Conservation (phyloP, 2,113 vertebrate genomes). For the Trochalopteron elliotii region DNA sequence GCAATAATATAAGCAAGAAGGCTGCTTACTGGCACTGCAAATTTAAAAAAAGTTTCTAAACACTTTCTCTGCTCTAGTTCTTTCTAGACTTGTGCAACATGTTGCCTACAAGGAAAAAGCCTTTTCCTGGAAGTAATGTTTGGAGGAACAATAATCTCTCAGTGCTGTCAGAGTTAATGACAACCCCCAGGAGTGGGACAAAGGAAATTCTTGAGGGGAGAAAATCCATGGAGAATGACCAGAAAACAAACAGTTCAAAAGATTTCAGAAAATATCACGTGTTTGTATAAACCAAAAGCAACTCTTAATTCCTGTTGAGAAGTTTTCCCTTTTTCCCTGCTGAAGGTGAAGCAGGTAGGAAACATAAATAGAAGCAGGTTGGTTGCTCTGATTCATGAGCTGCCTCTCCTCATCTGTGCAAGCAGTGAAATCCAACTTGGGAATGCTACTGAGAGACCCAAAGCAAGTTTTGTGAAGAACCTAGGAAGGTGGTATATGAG, state of each 20-base stretch:
- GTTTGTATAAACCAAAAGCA: neutral
- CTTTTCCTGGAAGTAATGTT: neutral
- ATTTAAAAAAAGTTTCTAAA: neutral
- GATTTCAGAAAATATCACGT: neutral
- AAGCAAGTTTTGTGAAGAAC: neutral
- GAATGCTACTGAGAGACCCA: neutral
- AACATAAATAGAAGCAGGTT: neutral
- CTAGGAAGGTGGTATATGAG: neutral
- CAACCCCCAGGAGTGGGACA: accelerated
- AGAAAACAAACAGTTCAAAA: neutral
- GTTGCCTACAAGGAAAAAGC: neutral
- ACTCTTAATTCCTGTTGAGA: neutral
- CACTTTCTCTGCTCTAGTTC: neutral
- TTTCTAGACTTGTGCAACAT: neutral
- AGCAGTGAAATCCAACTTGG: neutral
- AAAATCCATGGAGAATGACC: neutral
- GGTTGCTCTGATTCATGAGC: neutral
- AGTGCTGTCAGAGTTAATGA: neutral
- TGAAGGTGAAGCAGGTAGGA: neutral
- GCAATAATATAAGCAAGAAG: neutral
- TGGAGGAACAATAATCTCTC: neutral
- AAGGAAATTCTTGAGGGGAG: neutral
- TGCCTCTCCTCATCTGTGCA: neutral
- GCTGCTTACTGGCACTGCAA: neutral
- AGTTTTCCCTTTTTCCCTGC: neutral